phyloP scores from a whole-genome alignment of 2,797 vertebrate species.

The Anguilla obscura region DNA sequence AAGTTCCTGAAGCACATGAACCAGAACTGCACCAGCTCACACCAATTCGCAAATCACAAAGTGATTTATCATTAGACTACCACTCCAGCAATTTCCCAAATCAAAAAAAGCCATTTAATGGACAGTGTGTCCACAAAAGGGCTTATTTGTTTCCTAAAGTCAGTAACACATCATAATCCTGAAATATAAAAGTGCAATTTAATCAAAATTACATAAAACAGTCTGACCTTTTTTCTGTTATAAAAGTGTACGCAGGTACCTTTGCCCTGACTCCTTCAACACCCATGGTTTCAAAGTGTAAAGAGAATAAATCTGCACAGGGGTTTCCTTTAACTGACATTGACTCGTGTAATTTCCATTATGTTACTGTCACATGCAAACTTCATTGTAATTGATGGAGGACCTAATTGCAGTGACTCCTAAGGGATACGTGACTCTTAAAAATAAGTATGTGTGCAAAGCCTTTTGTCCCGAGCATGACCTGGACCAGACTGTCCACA shows the following conservation, averaged over 20 bases:
- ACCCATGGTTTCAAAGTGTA: background rate
- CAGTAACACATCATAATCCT: background rate
- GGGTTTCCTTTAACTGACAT: background rate
- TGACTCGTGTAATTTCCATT: background rate
- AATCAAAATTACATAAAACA: background rate
- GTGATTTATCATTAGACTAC: background rate
- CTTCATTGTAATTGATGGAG: constrained; percentile 11
- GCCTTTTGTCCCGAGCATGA: background rate
- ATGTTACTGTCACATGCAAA: constrained; percentile 5
- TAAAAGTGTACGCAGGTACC: background rate
- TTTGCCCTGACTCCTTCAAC: background rate
- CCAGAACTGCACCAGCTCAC: background rate
- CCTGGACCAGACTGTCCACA: background rate
- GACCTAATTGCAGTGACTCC: background rate
- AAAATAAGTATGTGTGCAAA: background rate
- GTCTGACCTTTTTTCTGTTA: background rate
- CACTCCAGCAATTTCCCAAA: background rate
- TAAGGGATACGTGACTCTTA: background rate
- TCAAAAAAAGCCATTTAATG: background rate
- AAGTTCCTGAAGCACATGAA: background rate
- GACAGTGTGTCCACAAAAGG: background rate
- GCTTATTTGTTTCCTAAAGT: background rate
- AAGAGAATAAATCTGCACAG: background rate
- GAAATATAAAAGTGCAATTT: background rate
- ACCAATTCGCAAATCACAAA: background rate